Conservation (phyloP, 2,113 vertebrate genomes). For the Oncorhynchus mykiss region DNA sequence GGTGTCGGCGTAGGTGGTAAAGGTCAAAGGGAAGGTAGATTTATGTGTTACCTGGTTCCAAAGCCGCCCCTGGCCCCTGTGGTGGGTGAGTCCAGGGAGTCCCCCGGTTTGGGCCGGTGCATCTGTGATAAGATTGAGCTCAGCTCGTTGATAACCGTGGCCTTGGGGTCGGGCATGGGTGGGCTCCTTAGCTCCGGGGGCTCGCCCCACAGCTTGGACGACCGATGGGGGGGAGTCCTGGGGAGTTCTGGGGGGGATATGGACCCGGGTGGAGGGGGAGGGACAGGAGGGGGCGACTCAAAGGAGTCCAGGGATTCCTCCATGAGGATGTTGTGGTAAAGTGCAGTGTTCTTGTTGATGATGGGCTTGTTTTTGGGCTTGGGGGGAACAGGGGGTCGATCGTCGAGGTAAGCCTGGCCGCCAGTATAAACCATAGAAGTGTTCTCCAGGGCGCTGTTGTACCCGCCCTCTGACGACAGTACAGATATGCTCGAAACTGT, state of each 20-base stretch:
- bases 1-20: not conserved
- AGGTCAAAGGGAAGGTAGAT: not conserved
- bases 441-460: conserved; percentile 81
- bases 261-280: conserved; percentile 76
- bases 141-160: conserved; percentile 92
- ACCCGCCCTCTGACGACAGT: conserved; percentile 91
- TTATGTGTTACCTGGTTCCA: conserved; percentile 82
- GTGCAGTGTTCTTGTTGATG: conserved; percentile 87
- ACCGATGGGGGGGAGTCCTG: conserved; percentile 85
- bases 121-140: conserved; percentile 97
- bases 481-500: conserved; percentile 94
- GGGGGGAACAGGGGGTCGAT: conserved; percentile 94
- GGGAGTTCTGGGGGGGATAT: conserved; percentile 69
- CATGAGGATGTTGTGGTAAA: conserved; percentile 87
- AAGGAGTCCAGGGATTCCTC: conserved; percentile 88
- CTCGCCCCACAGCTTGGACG: conserved; percentile 94
- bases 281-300: conserved; percentile 81
- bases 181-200: conserved; percentile 84
- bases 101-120: conserved; percentile 88
- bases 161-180: conserved; percentile 88
- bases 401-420: conserved; percentile 87
- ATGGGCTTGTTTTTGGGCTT: conserved; percentile 96
- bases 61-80: conserved; percentile 82
- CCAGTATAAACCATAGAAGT: conserved; percentile 92
- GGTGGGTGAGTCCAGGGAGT: conserved; percentile 82